Base-by-base conservation (phyloP, 2,888 invertebrate genomes). In the Pediacus dermestoides region DNA sequence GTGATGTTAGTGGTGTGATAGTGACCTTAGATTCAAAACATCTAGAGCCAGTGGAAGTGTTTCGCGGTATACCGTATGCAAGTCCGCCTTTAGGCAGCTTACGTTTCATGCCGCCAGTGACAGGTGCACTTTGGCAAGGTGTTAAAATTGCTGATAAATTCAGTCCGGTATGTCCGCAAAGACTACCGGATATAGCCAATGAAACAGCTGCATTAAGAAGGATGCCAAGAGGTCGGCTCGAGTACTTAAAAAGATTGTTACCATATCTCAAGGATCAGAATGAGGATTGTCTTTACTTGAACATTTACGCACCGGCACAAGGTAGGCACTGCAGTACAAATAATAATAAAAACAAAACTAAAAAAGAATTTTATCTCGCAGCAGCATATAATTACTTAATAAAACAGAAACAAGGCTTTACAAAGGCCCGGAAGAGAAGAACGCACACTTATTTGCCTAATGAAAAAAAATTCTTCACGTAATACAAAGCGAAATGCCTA, bases 241-340 rank as follows among this genome's bases (percentile, higher is more conserved):
- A 92, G 64, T 89, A 93, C 66, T 76, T 96, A 59, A 87, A 84
- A 68, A 79, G 92, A 59, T 77, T 96, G 68, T 71, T 90, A 57
- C 91, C 92, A 25, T 85, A 88, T 67, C 76, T 96, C 54, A 81
- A 81, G 54, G 87, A 93, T 67, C 94, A 96, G 73, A 90, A 87
- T 53, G 97, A 97, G 75, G 95, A 97, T 74, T 97, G 97, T 66
- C 80, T 97, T 46, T 94, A 92, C 70, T 78, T 97, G 66, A 97
- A 97, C 72, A 86, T 97, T 63, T 97, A 94, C 74, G 90, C 92
- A 14, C 96, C 96, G 35, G 88, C 88, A 57, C 87, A 88, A 85
- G 92, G 94, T 94, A 75, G 78, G 16, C 3, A n/a, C 23, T 23
- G 9, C n/a, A 3, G 10, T 23, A 23, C 23, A 23, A 6, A 23